phyloP scores from a whole-genome alignment of 1,140 invertebrate species.

The Dreissena rostriformis region DNA sequence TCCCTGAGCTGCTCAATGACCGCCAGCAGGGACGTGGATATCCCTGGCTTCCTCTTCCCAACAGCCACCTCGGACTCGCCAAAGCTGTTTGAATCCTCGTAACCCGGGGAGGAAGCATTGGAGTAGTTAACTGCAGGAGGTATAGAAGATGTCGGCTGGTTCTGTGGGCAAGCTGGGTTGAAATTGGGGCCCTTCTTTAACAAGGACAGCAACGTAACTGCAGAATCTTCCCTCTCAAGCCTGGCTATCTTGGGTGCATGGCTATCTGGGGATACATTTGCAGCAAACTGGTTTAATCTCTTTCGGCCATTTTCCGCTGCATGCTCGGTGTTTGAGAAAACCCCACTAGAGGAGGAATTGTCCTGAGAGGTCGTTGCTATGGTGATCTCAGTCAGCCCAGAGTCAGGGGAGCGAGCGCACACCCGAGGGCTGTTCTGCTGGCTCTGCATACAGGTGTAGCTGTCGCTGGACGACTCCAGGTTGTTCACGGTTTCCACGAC shows the following conservation, averaged over 20 bases:
- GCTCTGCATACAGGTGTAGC: conserved; percentile 70
- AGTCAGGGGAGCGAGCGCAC: conserved; percentile 51
- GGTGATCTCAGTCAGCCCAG: conserved; percentile 58
- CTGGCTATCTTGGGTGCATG: conserved; percentile 31
- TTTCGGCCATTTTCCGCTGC: not conserved
- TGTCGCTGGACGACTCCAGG: conserved; percentile 38
- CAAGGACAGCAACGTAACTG: conserved; percentile 71
- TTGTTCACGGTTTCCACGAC: conserved; percentile 73
- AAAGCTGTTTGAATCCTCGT: conserved; percentile 51
- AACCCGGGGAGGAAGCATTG: conserved; percentile 31
- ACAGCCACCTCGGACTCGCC: conserved; percentile 35
- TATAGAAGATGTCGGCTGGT: not conserved
- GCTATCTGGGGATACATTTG: not conserved
- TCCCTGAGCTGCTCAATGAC: conserved; percentile 80
- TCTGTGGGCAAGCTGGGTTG: conserved; percentile 61
- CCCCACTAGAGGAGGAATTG: conserved; percentile 1
- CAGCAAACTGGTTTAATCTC: not conserved
- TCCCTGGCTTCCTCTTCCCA: conserved; percentile 63
- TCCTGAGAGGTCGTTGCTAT: conserved; percentile 12
- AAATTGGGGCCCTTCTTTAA: conserved; percentile 69
- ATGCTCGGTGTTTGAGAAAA: not conserved
- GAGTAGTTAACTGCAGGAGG: conserved; percentile 8
- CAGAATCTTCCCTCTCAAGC: conserved; percentile 65
- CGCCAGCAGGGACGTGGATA: conserved; percentile 79
- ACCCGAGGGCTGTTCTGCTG: conserved; percentile 71